Evolutionary conservation across 92 coral and sea anemone species (phyloP).

Genomic region (Porites divaricata): DNA sequence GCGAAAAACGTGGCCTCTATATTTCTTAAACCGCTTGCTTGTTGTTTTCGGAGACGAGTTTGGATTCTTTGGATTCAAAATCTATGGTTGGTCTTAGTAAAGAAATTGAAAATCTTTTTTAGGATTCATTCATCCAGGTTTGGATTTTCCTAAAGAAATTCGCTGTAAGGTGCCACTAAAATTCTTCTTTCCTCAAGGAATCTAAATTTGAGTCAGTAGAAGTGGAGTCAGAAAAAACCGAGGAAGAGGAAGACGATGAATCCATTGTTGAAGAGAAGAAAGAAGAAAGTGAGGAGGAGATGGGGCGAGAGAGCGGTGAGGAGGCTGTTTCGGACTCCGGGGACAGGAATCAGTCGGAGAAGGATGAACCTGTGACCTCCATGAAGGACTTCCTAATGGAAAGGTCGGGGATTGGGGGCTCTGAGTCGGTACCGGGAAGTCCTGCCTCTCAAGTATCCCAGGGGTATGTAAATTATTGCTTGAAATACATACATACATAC

Average conservation of each 20-base stretch:
- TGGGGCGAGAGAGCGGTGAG: conserved; percentile 83
- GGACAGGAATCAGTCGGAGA: conserved; percentile 75
- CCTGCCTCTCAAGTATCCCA: conserved; percentile 96
- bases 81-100: no score
- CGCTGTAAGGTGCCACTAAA: no score
- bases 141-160: no score
- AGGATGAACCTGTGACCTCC: conserved; percentile 58
- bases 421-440: conserved; percentile 97
- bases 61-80: no score
- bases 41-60: neutral
- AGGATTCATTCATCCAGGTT: no score
- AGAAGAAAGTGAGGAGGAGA: conserved; percentile 79
- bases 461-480: conserved; percentile 62
- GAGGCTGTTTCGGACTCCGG: conserved; percentile 84
- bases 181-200: conserved; percentile 45
- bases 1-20: no score
- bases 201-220: conserved; percentile 75
- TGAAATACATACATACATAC: no score
- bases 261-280: conserved; percentile 80
- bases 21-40: neutral
- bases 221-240: conserved; percentile 84
- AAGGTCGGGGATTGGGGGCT: conserved; percentile 84
- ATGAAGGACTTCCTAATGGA: conserved; percentile 77
- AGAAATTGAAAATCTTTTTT: no score
- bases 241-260: conserved; percentile 83